These are phyloP conservation scores for Crocuta crocuta DNA, from an alignment of 2,113 vertebrate species.

Conservation along the genomic window DNA sequence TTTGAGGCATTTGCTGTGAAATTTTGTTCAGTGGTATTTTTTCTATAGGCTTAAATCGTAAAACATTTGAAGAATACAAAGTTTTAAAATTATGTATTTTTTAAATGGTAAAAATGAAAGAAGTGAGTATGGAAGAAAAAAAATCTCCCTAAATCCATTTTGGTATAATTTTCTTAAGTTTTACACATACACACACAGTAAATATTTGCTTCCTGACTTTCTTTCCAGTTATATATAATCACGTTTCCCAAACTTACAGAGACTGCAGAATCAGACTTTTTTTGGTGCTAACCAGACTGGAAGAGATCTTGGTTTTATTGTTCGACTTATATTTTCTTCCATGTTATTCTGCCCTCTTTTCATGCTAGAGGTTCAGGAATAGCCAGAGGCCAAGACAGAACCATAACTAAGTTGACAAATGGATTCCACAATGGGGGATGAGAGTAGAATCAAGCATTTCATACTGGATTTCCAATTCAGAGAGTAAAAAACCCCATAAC, in stretches of 20 bases:
- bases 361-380: constrained; percentile 1
- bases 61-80: constrained; percentile 46
- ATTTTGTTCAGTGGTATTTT: not conserved
- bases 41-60: constrained; percentile 35
- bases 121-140: not conserved
- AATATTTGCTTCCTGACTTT: constrained; percentile 38
- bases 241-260: not conserved
- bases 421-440: not conserved
- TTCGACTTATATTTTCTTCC: not conserved
- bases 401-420: not conserved
- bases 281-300: constrained; percentile 4
- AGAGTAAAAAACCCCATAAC: not conserved
- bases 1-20: constrained; percentile 10
- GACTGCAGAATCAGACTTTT: constrained; percentile 13
- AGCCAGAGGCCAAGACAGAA: not conserved
- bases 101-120: constrained; percentile 28
- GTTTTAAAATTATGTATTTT: constrained; percentile 15
- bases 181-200: constrained; percentile 20
- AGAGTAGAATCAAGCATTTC: not conserved
- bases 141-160: not conserved
- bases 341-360: not conserved
- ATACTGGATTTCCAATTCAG: not conserved
- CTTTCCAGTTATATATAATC: constrained; percentile 17
- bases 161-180: not conserved
- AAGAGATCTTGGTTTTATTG: not conserved